phyloP scores from a whole-genome alignment of 2,113 vertebrate genomes.

The Gymnorhina tibicen region DNA sequence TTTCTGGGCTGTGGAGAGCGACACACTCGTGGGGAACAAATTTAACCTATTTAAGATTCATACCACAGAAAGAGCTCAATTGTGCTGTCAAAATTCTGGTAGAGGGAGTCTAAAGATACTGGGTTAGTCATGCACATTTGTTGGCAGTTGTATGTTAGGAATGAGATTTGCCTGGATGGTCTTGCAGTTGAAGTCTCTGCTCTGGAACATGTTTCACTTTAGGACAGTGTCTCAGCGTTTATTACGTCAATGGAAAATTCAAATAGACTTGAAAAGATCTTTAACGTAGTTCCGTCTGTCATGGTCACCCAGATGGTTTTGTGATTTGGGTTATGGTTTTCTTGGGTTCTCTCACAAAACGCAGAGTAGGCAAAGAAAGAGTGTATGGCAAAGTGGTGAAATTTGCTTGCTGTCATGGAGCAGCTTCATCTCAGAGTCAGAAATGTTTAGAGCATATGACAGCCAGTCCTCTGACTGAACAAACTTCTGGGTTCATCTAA shows the following conservation, averaged over 20 bases:
- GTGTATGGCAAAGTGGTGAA: background rate
- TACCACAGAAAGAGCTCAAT: background rate
- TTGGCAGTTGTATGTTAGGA: background rate
- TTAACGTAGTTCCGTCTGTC: background rate
- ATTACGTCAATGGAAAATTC: background rate
- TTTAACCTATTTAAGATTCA: background rate
- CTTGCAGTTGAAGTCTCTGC: background rate
- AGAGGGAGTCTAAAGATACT: background rate
- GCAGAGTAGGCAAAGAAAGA: background rate
- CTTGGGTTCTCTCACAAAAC: background rate
- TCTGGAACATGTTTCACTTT: background rate
- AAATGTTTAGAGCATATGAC: background rate
- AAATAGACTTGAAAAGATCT: background rate
- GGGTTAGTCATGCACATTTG: background rate
- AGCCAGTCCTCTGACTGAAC: background rate
- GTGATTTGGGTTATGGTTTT: background rate
- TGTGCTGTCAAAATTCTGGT: background rate
- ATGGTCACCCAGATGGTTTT: background rate
- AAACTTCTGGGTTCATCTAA: background rate
- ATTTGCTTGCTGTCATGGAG: background rate
- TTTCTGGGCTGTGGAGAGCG: background rate
- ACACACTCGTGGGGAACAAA: fast-evolving
- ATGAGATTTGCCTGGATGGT: background rate
- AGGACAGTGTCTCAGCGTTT: background rate
- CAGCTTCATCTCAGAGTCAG: background rate